Base-by-base conservation (phyloP, 2,888 invertebrate genomes). In the Apodemia mormo region DNA sequence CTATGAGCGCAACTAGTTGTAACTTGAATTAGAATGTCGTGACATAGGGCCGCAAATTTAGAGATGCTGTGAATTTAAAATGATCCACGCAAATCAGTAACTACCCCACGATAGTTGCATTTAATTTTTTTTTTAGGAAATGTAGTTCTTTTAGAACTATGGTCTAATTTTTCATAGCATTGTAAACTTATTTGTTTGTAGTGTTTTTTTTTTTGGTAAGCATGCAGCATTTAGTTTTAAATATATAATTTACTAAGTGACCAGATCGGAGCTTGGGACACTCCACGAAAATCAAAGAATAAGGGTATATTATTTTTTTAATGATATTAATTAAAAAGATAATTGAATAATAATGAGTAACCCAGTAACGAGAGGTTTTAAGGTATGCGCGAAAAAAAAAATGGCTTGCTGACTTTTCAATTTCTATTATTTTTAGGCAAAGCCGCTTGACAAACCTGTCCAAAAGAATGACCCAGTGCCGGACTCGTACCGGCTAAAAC, bases 191-290 rank as follows among this genome's bases (percentile, higher is more conserved):
- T 54, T 9, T 5, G 54, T 2, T 8, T 6, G 12, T 22, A 22
- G 5, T 54, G 54, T 9, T n/a, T 54, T 22, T 52, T n/a, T 52
- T 52, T 54, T 54, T 54, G n/a, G 54, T 54, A 54, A 9, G 22
- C 22, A 54, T 54, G 22, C 22, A 54, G 54, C 54, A 7, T 54
- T 54, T 54, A n/a, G 54, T 54, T 54, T 54, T 10, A n/a, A 54
- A 54, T 22, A 54, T 54, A 54, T 54, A 54, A 54, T 22, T 54
- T 54, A 22, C 54, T 54, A 54, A 54, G 54, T 22, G n/a, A 54
- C 54, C 54, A 54, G 54, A 54, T 54, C 54, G 6, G 54, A 22
- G 54, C 10, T 54, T n/a, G 22, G 9, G 54, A 54, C 54, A 54
- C 54, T 8, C 54, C 54, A 54, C 54, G 22, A 54, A 54, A 54